Base-by-base conservation (phyloP, 37 sponge, comb jelly and placozoan genomes). In the Mnemiopsis leidyi region DNA sequence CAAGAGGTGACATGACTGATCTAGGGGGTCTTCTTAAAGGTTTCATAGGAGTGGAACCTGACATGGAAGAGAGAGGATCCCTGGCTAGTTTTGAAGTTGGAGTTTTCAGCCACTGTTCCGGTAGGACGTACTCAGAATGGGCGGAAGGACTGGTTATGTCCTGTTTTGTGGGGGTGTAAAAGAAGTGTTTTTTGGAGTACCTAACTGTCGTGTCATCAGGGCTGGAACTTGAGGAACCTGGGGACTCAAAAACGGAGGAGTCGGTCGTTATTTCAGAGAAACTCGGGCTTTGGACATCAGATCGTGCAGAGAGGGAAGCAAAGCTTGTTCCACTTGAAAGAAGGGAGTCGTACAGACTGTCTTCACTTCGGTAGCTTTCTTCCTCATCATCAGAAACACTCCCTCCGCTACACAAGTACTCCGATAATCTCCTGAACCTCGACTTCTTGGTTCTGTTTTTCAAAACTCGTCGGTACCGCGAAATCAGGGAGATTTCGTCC, bases 271-370 rank as follows among this genome's bases (percentile, higher is more conserved):
- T 16, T 13, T 32, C 79, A 32, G 34, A 34, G 35, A 13, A 1
- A 32, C 36, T 34, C 3, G 79, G 79, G 29, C 24, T 21, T 28
- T 26, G 32, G 79, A 32, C 26, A 20, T 32, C 26, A 36, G 26
- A 31, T 34, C 32, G 16, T 5, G 73, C 29, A 2, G 73, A 23
- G 3, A 71, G n/a, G 73, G 73, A 71, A 16, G 79, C 26, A 0
- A 32, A 77, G 34, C 32, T 31, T 1, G 18, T 31, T 26, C 36
- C 34, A 16, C 32, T 31, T 26, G 79, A 77, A 16, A 31, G 3
- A 26, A 77, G 79, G 3, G 79, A 77, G 33, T 77, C 79, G 79
- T 77, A 77, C 79, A 77, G 33, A 18, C 79, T 77, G 7, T 77
- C 79, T 36, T 77, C 79, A 18, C 32, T 32, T 18, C 5, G 5